Base-by-base conservation (phyloP, 2,113 vertebrate genomes). In the Taxidea taxus region DNA sequence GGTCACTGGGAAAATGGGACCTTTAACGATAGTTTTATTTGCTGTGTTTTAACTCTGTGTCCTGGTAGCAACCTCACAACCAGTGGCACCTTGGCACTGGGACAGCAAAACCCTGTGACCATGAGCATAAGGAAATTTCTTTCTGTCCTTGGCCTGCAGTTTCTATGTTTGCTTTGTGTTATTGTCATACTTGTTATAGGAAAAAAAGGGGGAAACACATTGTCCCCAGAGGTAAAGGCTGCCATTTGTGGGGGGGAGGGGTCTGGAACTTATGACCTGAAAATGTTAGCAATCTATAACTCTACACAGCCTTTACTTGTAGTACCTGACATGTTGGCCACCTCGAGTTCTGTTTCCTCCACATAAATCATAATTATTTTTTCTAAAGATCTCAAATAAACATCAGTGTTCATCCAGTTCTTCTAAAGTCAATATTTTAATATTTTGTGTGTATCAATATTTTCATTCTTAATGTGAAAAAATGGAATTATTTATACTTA, bases 401-500 rank as follows among this genome's bases (percentile, higher is more conserved):
- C 7, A 39, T 87, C 95, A 91, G 16, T 87, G 21, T 98, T 51
- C 66, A 90, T 60, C 9, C 49, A 54, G 34, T 88, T 91, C 85
- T 90, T 93, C 90, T 49, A 72, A 89, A 84, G 39, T n/a, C 51
- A 8, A 7, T 93, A 70, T 77, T n/a, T 75, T 96, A 81, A 60
- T 95, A 94, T 95, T 95, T 92, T 95, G 64, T 94, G 42, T 97
- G 23, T 95, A 51, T 95, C 92, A 64, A 97, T 96, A 72, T 86
- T 98, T 97, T 97, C 64, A 94, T 97, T 97, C 64, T 96, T 98
- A 98, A 98, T 98, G 98, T 99, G 98, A 99, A 99, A 54, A 94
- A 92, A 47, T 97, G 47, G 81, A 98, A 97, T 98, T 99, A 99
- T 99, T 99, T 99, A 99, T 99, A 97, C 97, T 96, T 97, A 89